Base-by-base conservation (phyloP, 2,113 vertebrate genomes). In the Corythornis cristatus region DNA sequence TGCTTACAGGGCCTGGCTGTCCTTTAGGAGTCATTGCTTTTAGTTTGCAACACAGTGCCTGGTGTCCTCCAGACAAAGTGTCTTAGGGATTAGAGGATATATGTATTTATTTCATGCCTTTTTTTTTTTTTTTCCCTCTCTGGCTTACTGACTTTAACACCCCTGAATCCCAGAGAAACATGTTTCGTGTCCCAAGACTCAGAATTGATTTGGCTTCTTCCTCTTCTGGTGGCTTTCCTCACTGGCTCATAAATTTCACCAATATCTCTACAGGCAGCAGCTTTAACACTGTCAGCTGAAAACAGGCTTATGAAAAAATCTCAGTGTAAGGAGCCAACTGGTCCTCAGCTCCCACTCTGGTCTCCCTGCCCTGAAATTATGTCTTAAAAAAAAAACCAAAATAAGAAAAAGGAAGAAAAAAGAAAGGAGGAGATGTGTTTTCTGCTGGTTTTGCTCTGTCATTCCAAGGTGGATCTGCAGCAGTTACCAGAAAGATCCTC, bases 381-480 rank as follows among this genome's bases (percentile, higher is more conserved):
- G 19, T 54, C 29, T 70, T 75, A 19, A 8, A 5, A 18, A 10
- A 58, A 71, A 45, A 26, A 80, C 33, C 33, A 31, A 64, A 84
- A 61, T 3, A 37, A 37, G 9, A 37, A 37, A 83, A 23, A 19
- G 7, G 4, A 18, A 10, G n/a, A 31, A 58, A 74, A 45, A 26
- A 77, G 33, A 64, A 84, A 65, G 2, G 26, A 46, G 0, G 1
- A 68, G 58, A 20, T 62, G 70, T 67, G 71, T 62, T 87, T 89
- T 66, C 78, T 89, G 75, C 67, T 85, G 11, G 51, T 90, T 86
- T 88, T 96, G 95, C 95, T 93, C 89, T 77, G 89, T 96, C 92
- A 95, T 94, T 67, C 84, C 75, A 77, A 91, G 84, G 89, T 91
- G 60, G 93, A 80, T 94, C 54, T 93, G 91, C 84, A 89, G 89